Base-by-base conservation (phyloP, 2,888 invertebrate species). In the Pandemis cinnamomeana region DNA sequence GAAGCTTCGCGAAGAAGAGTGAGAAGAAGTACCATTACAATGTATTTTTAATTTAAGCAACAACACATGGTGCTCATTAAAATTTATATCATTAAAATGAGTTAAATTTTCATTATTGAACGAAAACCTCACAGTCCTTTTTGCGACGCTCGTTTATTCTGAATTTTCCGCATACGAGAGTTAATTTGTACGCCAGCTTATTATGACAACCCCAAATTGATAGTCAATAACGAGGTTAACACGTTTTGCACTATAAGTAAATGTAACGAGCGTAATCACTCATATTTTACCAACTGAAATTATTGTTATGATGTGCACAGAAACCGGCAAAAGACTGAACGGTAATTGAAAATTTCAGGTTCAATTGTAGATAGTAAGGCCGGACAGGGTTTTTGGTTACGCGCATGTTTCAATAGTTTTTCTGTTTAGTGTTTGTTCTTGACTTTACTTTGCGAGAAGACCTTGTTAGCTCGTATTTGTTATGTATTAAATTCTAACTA, bases 191-290 rank as follows among this genome's bases (percentile, higher is more conserved):
- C 36, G 10, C 41, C 58, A 20, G 48, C 58, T 62, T 63, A 72
- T 72, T 72, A 63, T 71, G 71, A 61, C 46, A 64, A 20, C 46
- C 46, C 1, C 46, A 64, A 20, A 64, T 64, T 64, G 44, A 44
- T 63, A 63, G 44, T 63, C 15, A 44, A 11, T n/a, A 41, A 67
- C 42, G 20, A 20, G 20, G 42, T 41, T 10, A 20, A 36, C 27
- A 36, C 27, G 27, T 58, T 46, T 10, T 44, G 44, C 7, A 44
- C 44, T 44, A 8, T 8, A 36, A 36, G 27, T 2, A 36, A 36
- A 36, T 36, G 27, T 36, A 36, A 36, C 27, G 27, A 36, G 27
- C 27, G 4, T 36, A 36, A 36, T 36, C 27, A 4, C 3, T 36
- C 27, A 36, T 36, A 36, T 36, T 36, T 36, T 36, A 36, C 27